phyloP scores from a whole-genome alignment of 2,888 invertebrate species.

The Zygaena filipendulae region DNA sequence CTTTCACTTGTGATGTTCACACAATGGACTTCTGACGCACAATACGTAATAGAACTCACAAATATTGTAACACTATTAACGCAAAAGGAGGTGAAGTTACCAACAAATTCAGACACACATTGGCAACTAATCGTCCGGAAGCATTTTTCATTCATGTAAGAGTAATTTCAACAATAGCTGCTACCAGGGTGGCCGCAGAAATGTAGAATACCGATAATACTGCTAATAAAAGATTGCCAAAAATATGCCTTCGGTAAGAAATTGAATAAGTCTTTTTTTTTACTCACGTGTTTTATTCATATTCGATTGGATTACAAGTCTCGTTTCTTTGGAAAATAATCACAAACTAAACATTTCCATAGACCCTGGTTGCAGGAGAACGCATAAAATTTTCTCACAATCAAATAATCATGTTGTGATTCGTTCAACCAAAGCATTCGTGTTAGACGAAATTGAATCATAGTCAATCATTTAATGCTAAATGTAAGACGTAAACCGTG shows the following conservation, averaged over 20 bases:
- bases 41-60: slow-evolving; percentile 66
- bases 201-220: slow-evolving; percentile 23
- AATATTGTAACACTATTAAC: slow-evolving; percentile 66
- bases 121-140: slow-evolving; percentile 60
- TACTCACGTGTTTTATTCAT: slow-evolving; percentile 65
- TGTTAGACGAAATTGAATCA: slow-evolving; percentile 67
- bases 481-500: slow-evolving; percentile 60
- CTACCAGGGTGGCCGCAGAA: slow-evolving; percentile 51
- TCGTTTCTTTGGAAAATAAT: slow-evolving; percentile 44
- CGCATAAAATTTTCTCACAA: slow-evolving; percentile 62
- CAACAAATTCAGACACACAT: slow-evolving; percentile 65
- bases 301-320: slow-evolving; percentile 28
- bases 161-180: slow-evolving; percentile 39
- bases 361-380: slow-evolving; percentile 39
- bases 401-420: slow-evolving; percentile 62
- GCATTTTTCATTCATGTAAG: slow-evolving; percentile 54
- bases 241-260: slow-evolving; percentile 20
- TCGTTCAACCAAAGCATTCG: slow-evolving; percentile 60
- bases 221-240: slow-evolving; percentile 17
- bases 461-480: slow-evolving; percentile 65
- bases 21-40: too few species aligned
- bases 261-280: too few species aligned
- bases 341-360: slow-evolving; percentile 40
- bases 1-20: too few species aligned
- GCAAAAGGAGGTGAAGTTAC: slow-evolving; percentile 63